Percentiles rank a stretch among this genome's conserved stretches.
Evolutionary conservation across 2,888 invertebrate genomes (phyloP).

Genomic region (Dioctria rufipes): DNA sequence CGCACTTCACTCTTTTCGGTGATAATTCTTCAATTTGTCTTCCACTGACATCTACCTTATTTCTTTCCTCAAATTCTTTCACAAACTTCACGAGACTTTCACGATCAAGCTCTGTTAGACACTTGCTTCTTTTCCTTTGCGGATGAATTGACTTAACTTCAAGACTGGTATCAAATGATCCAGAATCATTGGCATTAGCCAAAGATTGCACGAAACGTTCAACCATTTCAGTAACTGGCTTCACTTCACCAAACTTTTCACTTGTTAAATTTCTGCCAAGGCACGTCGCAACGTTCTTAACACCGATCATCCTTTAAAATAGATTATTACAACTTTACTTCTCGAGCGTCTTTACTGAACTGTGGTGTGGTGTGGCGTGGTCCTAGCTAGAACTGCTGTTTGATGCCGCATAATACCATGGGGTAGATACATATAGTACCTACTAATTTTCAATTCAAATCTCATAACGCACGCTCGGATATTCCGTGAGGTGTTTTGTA

Average conservation of each 20-base stretch:
- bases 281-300: not conserved
- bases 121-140: slow-evolving; percentile 65
- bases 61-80: slow-evolving; percentile 65
- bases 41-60: not conserved
- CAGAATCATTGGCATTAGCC: slow-evolving; percentile 69
- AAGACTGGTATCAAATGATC: slow-evolving; percentile 70
- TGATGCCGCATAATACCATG: slow-evolving; percentile 9
- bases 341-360: slow-evolving; percentile 30
- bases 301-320: slow-evolving; percentile 46
- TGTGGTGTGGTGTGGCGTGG: not conserved
- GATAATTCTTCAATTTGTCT: slow-evolving; percentile 1
- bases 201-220: slow-evolving; percentile 69
- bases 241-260: slow-evolving; percentile 31
- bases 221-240: slow-evolving; percentile 64
- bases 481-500: slow-evolving; percentile 32
- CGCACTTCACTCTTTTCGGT: slow-evolving; percentile 11
- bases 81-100: slow-evolving; percentile 67
- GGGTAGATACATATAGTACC: not conserved
- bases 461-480: not conserved
- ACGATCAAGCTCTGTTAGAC: slow-evolving; percentile 68
- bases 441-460: not conserved
- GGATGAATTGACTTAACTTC: slow-evolving; percentile 67
- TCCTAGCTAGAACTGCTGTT: slow-evolving; percentile 33
- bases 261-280: slow-evolving; percentile 25
- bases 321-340: slow-evolving; percentile 33